Evolutionary conservation across 2,113 vertebrate species (phyloP).

Genomic region (Excalfactoria chinensis): DNA sequence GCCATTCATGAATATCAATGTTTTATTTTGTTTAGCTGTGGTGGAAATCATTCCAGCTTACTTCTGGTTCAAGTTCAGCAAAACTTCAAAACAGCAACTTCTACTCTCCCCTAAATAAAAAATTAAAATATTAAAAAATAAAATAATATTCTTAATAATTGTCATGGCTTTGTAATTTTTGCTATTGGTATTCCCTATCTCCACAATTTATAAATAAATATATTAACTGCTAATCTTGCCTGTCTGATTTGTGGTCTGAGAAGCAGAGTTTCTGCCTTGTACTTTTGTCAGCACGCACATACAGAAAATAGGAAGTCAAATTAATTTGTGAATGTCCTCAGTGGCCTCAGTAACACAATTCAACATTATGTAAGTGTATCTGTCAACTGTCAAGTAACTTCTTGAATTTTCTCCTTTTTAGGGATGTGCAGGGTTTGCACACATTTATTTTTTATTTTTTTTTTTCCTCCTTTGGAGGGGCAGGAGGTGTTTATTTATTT

Average conservation of each 20-base stretch:
- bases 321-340: neutral
- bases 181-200: no score
- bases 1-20: conserved; percentile 46
- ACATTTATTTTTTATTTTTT: neutral
- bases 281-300: neutral
- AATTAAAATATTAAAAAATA: no score
- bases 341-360: neutral
- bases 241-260: neutral
- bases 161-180: no score
- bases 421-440: neutral
- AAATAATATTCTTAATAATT: no score
- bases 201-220: neutral
- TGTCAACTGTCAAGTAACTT: neutral
- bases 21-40: conserved; percentile 58
- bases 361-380: neutral
- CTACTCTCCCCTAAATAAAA: neutral
- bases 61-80: conserved; percentile 30
- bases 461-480: no score
- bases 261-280: neutral
- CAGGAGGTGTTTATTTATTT: neutral
- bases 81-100: conserved; percentile 31
- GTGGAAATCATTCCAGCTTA: conserved; percentile 52
- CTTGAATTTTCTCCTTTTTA: neutral
- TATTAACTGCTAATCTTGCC: neutral
- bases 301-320: neutral